Evolutionary conservation across 1,140 invertebrate genomes (phyloP).

Genomic region (Paraescarpia echinospica): DNA sequence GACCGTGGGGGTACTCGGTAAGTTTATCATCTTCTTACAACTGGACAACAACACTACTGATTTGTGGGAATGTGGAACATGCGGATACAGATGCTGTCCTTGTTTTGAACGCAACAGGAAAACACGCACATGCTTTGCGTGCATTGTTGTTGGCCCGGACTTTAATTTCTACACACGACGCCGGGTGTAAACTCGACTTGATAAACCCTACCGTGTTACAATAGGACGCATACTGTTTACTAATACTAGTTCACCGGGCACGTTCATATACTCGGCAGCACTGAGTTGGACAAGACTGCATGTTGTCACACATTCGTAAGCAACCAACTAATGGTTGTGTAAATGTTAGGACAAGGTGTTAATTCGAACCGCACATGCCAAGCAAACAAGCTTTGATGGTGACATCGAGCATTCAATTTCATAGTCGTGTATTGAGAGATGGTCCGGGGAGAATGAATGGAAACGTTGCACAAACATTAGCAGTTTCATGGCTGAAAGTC

Average conservation of each 20-base stretch:
- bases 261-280: background rate
- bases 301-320: background rate
- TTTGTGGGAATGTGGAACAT: background rate
- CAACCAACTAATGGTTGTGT: background rate
- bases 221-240: background rate
- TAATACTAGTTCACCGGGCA: background rate
- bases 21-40: background rate
- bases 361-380: background rate
- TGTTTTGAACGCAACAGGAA: background rate
- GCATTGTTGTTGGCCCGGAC: background rate
- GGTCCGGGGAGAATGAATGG: background rate
- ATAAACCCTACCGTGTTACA: background rate
- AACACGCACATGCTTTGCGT: background rate
- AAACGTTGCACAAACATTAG: background rate
- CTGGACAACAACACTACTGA: background rate
- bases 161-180: background rate
- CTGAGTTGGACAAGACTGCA: background rate
- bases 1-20: background rate
- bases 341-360: background rate
- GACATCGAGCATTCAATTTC: no score
- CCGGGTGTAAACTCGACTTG: background rate
- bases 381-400: background rate
- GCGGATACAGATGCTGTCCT: background rate
- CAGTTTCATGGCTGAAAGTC: no score
- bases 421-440: no score